phyloP scores from a whole-genome alignment of 2,888 invertebrate species.

The Lasioglossum calceatum region DNA sequence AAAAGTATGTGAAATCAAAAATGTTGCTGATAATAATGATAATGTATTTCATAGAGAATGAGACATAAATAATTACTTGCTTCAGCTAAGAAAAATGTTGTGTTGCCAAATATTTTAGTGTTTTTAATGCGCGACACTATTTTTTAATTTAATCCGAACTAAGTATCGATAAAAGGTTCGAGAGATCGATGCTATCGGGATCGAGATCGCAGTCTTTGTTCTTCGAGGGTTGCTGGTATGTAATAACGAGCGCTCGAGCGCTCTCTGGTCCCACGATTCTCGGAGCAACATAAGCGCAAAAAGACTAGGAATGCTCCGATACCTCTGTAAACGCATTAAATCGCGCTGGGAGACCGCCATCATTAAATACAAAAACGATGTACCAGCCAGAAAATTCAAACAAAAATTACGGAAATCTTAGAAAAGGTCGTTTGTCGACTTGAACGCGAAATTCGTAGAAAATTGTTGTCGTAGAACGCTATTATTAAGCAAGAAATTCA shows the following conservation, averaged over 20 bases:
- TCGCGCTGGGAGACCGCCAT: conserved; percentile 41
- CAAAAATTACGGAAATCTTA: background rate
- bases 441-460: background rate
- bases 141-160: background rate
- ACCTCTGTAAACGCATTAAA: conserved; percentile 64
- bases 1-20: background rate
- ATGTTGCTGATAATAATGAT: background rate
- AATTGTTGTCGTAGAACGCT: background rate
- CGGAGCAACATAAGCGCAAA: conserved; percentile 55
- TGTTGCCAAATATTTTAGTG: background rate
- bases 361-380: conserved; percentile 7
- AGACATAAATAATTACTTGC: background rate
- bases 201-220: conserved; percentile 50
- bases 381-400: background rate
- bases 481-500: background rate
- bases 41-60: background rate
- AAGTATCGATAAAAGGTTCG: conserved; percentile 12
- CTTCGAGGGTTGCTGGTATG: conserved; percentile 52
- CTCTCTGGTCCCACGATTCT: conserved; percentile 64
- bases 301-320: conserved; percentile 68
- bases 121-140: background rate
- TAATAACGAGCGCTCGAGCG: conserved; percentile 60
- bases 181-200: conserved; percentile 66
- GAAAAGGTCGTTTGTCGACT: background rate
- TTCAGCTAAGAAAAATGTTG: background rate